Base-by-base conservation (phyloP, 2,888 invertebrate genomes). In the Volucella inanis region DNA sequence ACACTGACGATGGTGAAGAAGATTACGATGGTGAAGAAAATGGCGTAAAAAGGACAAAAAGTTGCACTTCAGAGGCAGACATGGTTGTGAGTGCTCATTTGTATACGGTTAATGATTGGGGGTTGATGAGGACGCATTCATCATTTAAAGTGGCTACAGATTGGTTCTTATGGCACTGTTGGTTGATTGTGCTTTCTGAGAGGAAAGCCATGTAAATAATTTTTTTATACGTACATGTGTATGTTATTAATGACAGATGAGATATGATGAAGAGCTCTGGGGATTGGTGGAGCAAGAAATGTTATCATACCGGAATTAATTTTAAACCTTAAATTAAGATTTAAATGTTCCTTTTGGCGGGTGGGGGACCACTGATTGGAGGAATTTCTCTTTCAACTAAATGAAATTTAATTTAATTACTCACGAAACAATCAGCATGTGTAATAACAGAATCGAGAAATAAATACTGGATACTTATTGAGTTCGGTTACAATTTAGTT, bases 81-180 rank as follows among this genome's bases (percentile, higher is more conserved):
- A 65, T 54, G 41, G 18, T 61, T 65, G 59, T 54, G 76, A 82
- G 82, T 72, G 71, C 77, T 72, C 77, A 82, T 82, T 82, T 82
- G 55, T 70, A 75, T 81, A 70, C 12, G 52, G 38, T 71, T 70
- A 81, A 79, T 74, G 50, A 68, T 67, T 71, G 41, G 14, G 14
- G 52, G 14, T 3, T 18, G 55, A 47, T 18, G 2, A 22, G 57
- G 22, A 47, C 47, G 52, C 55, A 61, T 54, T 54, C 61, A 62
- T 22, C 62, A 55, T 62, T 70, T 49, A 47, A 41, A 62, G 62
- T 18, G 61, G 54, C 54, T 52, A 61, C 52, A 61, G 12, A 45
- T 45, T 52, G 52, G 38, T 43, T 50, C 52, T 45, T 52, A 22
- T 50, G 41, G n/a, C 54, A 14, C 47, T 38, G 45, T 10, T 43